Percentiles rank a stretch among this genome's conserved stretches.
Evolutionary conservation across 2,797 vertebrate genomes (phyloP).

Genomic region (Mico argentatus): DNA sequence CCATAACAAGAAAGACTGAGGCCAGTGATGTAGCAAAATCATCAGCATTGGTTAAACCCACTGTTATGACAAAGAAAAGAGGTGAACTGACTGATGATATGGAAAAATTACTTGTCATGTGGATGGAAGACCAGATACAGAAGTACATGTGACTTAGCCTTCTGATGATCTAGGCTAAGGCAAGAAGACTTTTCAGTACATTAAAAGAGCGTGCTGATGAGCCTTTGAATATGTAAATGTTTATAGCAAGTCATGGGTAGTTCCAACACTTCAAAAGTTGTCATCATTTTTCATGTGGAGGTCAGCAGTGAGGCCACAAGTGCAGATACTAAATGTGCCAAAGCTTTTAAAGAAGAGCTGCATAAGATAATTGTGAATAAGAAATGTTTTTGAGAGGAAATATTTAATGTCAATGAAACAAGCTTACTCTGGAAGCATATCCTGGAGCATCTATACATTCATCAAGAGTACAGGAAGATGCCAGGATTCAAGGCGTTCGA

Average conservation of each 20-base stretch:
- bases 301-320: background rate
- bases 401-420: background rate
- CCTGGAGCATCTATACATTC: too few species aligned
- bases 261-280: background rate
- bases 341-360: background rate
- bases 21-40: background rate
- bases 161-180: background rate
- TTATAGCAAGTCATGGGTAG: background rate
- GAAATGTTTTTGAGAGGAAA: background rate
- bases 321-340: background rate
- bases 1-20: too few species aligned
- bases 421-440: too few species aligned
- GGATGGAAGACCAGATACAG: background rate
- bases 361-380: background rate
- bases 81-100: background rate
- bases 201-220: background rate
- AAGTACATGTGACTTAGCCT: background rate
- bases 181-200: background rate
- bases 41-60: background rate
- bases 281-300: background rate
- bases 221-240: background rate
- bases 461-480: background rate
- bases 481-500: background rate
- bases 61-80: background rate
- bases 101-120: background rate